Base-by-base conservation (phyloP, 2,888 invertebrate genomes). In the Drosophila suboccidentalis region DNA sequence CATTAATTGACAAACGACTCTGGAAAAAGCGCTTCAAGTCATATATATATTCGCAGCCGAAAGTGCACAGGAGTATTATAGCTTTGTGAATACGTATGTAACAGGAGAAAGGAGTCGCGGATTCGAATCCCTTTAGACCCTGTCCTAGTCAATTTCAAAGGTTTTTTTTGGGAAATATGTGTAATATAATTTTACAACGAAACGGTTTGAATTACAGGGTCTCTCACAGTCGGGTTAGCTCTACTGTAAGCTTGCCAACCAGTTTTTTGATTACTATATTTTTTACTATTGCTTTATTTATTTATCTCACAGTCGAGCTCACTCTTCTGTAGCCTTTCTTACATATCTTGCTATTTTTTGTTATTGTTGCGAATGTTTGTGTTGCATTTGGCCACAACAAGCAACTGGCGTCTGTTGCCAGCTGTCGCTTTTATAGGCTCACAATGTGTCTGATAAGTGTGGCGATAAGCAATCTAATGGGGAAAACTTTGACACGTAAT, bases 1-100 rank as follows among this genome's bases (percentile, higher is more conserved):
- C 72, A 82, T 87, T 78, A 72, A 81, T 83, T 81, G 73, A 69
- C 41, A 22, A 43, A 29, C 41, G 17, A 55, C 54, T 19, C 44
- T 44, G 57, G 43, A 43, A 49, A n/a, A 15, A 46, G 15, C 34
- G 46, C 46, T 58, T 58, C 34, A 58, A 58, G 55, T 34, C 55
- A 57, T 46, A 51, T 38, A 26, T 38, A 26, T 38, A 11, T 38
- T 17, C 34, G 34, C 13, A 19, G 3, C 8, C 11, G 4, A 11
- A 49, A 22, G 22, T 22, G 22, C 22, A 22, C 22, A 22, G 32
- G 5, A 50, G 49, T 34, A 8, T 8, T 13, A 50, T n/a, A 13
- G 9, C 2, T 49, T 32, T 9, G 11, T 32, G 47, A 2, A 17
- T 1, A 3, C 3, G 11, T 44, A 22, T 22, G 22, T 5, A 11